Percentiles rank a stretch among this genome's conserved stretches.
Conservation (phyloP, 2,113 vertebrate species). For the Elgaria multicarinata region DNA sequence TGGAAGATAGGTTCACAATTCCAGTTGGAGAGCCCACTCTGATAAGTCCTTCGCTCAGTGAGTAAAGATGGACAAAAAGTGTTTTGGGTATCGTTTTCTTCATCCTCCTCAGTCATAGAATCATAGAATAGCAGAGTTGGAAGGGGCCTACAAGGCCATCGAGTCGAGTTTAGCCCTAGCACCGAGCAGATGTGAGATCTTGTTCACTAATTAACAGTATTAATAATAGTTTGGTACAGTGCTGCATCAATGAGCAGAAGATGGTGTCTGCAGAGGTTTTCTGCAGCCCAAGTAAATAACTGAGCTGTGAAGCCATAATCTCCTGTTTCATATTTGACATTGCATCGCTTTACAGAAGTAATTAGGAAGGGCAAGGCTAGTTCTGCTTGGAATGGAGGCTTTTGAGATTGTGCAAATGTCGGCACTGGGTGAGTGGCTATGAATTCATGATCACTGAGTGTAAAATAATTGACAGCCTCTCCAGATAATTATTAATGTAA, state of each 20-base stretch:
- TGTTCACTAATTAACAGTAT: neutral
- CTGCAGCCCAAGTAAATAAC: neutral
- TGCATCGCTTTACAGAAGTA: neutral
- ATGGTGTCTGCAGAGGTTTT: neutral
- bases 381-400: neutral
- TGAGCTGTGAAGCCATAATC: neutral
- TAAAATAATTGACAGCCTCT: neutral
- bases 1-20: neutral
- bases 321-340: neutral
- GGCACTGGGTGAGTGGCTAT: neutral
- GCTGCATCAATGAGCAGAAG: neutral
- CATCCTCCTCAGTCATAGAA: neutral
- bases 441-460: neutral
- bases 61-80: neutral
- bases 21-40: neutral
- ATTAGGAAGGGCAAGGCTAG: accelerated
- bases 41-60: no score
- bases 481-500: neutral
- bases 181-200: neutral
- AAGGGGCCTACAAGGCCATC: no score
- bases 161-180: neutral
- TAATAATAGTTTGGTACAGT: conserved; percentile 2
- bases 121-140: no score
- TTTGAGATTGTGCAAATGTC: neutral
- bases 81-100: neutral